Conservation (phyloP, 2,888 invertebrate species). For the Pseudolycoriella hygida region DNA sequence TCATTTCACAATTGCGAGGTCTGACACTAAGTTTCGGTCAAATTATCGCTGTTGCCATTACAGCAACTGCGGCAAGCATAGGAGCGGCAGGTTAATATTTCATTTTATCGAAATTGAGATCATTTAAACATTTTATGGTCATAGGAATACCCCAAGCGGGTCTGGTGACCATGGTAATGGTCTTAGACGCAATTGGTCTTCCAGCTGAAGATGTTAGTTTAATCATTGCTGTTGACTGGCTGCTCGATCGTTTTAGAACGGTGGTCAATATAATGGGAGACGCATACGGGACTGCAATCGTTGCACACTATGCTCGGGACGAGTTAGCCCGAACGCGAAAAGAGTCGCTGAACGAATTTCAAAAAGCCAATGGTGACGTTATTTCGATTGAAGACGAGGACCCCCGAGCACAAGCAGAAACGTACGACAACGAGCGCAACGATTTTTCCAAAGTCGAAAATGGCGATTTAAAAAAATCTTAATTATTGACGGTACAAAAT, state of each 20-base stretch:
- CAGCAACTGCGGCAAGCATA: constrained; percentile 62
- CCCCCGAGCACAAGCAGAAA: too few relatives aligned
- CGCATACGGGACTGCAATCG: constrained; percentile 56
- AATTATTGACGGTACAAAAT: too few relatives aligned
- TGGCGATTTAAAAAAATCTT: too few relatives aligned
- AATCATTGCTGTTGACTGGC: constrained; percentile 51
- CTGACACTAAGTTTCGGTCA: constrained; percentile 44
- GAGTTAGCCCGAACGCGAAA: constrained; percentile 24
- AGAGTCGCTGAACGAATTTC: too few relatives aligned
- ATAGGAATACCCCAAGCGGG: constrained; percentile 50
- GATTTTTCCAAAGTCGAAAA: too few relatives aligned
- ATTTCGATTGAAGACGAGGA: too few relatives aligned
- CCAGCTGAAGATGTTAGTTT: constrained; percentile 49
- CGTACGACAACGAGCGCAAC: too few relatives aligned
- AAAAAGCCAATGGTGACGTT: too few relatives aligned
- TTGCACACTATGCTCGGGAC: constrained; percentile 40
- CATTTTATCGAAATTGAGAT: too few relatives aligned
- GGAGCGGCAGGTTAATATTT: constrained; percentile 45
- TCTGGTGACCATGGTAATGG: constrained; percentile 63
- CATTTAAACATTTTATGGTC: too few relatives aligned
- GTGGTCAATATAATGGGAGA: constrained; percentile 59
- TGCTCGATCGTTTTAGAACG: constrained; percentile 40
- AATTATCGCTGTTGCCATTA: constrained; percentile 55
- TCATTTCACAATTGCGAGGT: constrained; percentile 58
- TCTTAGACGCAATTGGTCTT: constrained; percentile 46